Evolutionary conservation across 2,797 vertebrate species (phyloP).

Genomic region (Naso thynnoides): DNA sequence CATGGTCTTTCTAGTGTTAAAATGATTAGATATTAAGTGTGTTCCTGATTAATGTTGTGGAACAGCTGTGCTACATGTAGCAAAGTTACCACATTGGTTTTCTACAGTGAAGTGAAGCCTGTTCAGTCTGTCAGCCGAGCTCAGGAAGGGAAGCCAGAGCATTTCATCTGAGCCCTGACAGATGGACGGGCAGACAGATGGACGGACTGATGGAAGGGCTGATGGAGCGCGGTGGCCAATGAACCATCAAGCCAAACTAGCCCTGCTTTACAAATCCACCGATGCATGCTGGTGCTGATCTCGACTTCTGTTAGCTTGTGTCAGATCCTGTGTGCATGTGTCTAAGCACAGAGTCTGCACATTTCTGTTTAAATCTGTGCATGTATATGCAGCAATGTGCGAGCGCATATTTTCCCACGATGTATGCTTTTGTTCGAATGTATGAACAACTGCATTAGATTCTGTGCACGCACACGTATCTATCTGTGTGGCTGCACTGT

Average conservation of each 20-base stretch:
- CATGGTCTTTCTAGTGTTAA: no score
- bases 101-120: conserved; percentile 40
- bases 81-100: not conserved
- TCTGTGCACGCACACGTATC: not conserved
- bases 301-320: conserved; percentile 50
- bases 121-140: conserved; percentile 45
- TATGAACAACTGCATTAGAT: not conserved
- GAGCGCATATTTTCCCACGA: not conserved
- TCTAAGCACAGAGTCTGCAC: not conserved
- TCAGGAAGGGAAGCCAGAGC: conserved; percentile 24
- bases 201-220: conserved; percentile 61
- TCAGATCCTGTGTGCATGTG: conserved; percentile 36
- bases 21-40: conserved; percentile 17
- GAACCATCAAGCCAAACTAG: conserved; percentile 66
- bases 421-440: not conserved
- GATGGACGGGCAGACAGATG: conserved; percentile 63
- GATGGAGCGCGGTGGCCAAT: conserved; percentile 61
- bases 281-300: conserved; percentile 69
- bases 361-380: conserved; percentile 5
- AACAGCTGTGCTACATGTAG: conserved; percentile 13
- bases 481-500: conserved; percentile 27
- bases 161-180: conserved; percentile 61
- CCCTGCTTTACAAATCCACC: conserved; percentile 62
- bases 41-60: conserved; percentile 16
- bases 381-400: no score